These are phyloP conservation scores for Stichodactyla mertensii DNA, from an alignment of 64 coral and sea anemone genomes.

Conservation along the genomic window DNA sequence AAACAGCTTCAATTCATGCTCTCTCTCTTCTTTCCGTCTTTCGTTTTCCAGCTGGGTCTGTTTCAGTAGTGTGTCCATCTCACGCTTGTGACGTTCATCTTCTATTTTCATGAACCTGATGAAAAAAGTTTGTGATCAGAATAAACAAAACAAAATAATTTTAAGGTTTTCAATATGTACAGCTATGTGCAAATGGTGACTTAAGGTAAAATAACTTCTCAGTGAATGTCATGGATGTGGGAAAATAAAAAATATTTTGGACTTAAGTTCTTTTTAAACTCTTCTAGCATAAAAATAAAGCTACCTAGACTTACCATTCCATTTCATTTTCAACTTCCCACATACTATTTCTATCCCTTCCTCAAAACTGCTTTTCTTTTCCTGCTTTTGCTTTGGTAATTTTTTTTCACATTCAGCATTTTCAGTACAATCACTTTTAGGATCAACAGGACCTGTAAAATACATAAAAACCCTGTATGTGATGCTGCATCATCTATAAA, in stretches of 20 bases:
- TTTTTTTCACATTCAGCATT: no score
- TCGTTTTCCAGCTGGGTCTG: no score
- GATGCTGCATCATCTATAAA: not conserved
- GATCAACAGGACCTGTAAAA: not conserved
- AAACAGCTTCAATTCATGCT: not conserved
- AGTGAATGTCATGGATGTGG: not conserved
- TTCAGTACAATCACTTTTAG: no score
- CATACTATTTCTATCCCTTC: not conserved
- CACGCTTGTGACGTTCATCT: no score
- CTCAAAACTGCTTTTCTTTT: not conserved
- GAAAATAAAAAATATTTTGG: no score
- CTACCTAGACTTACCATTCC: conserved; percentile 5
- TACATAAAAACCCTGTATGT: not conserved
- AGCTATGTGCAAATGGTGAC: no score
- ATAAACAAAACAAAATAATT: no score
- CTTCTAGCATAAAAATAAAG: not conserved
- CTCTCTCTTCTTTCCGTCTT: not conserved
- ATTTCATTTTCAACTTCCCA: not conserved
- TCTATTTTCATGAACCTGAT: no score
- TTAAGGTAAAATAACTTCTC: no score
- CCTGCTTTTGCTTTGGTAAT: not conserved
- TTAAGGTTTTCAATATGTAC: no score
- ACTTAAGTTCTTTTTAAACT: not conserved
- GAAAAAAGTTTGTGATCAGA: no score
- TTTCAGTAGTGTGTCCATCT: no score